Base-by-base conservation (phyloP, 2,113 vertebrate genomes). In the Corythornis cristatus region DNA sequence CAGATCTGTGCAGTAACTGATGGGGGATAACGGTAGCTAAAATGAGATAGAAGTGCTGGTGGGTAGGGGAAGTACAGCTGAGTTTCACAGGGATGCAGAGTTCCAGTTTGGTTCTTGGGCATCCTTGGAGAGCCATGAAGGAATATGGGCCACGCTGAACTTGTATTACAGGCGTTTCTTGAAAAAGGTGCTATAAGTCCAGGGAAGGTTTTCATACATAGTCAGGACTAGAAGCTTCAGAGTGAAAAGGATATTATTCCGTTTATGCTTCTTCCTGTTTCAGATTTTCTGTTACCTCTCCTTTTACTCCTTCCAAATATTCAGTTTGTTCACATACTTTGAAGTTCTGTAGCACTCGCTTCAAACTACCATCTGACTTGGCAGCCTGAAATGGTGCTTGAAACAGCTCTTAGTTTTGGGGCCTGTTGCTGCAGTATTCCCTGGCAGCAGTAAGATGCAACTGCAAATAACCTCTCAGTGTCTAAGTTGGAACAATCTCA, bases 271-370 rank as follows among this genome's bases (percentile, higher is more conserved):
- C 10, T 16, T 83, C 42, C 9, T 33, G 23, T 66, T 62, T 40
- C 22, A 26, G 15, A 5, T 51, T 62, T 76, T 48, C 64, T 80
- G 6, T 73, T 70, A 5, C 4, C 5, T 74, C 5, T 71, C 11
- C 14, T 12, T 70, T 35, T 21, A 20, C 26, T 51, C 11, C 50
- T 81, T 86, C n/a, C 12, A 16, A 46, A 1, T 22, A 19, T 35
- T 31, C 9, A 31, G 2, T 43, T 61, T 81, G 25, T 67, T 84
- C 11, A 4, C 0, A 0, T 22, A 6, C n/a, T 26, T 25, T 65
- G 37, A 54, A 35, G 40, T 81, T 79, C 37, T 56, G 35, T 29
- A 79, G 84, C 20, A 5, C n/a, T 68, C 5, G 1, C 4, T 51
- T 85, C 50, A 40, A 58, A 68, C 54, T 57, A 5, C 40, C 62